These are phyloP conservation scores for Macrosoma leucophasiata DNA, from an alignment of 2,888 invertebrate species.

Conservation along the genomic window DNA sequence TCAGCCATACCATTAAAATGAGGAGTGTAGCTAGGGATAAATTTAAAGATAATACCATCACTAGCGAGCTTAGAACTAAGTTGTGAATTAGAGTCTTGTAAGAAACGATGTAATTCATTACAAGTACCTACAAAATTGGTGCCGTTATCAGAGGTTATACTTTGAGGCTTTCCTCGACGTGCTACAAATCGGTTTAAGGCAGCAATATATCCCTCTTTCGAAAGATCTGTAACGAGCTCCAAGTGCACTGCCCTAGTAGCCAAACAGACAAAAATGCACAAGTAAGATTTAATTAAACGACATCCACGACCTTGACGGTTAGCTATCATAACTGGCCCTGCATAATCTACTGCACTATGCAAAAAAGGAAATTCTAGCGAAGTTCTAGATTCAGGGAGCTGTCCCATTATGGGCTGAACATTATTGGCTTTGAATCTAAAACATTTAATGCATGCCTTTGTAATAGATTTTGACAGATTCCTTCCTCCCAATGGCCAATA, in stretches of 20 bases:
- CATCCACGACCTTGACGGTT: too few relatives aligned
- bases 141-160: slow-evolving; percentile 17
- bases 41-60: slow-evolving; percentile 7
- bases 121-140: slow-evolving; percentile 19
- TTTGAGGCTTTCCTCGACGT: slow-evolving; percentile 14
- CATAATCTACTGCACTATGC: too few relatives aligned
- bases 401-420: too few relatives aligned
- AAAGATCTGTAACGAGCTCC: slow-evolving; percentile 12
- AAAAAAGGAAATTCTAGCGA: too few relatives aligned
- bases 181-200: slow-evolving; percentile 17
- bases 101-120: too few relatives aligned
- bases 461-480: too few relatives aligned
- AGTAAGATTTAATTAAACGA: slow-evolving; percentile 1
- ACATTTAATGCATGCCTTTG: too few relatives aligned
- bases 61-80: slow-evolving; percentile 13
- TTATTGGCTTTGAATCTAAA: too few relatives aligned
- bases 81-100: slow-evolving; percentile 19
- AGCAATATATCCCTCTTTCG: slow-evolving; percentile 14
- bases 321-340: too few relatives aligned
- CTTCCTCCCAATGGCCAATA: too few relatives aligned
- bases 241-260: slow-evolving; percentile 25
- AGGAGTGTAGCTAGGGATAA: slow-evolving; percentile 8
- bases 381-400: too few relatives aligned
- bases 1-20: slow-evolving; percentile 5
- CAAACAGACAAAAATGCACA: slow-evolving; percentile 25